Conservation (phyloP, 1,140 invertebrate species). For the Bathynomus jamesi region DNA sequence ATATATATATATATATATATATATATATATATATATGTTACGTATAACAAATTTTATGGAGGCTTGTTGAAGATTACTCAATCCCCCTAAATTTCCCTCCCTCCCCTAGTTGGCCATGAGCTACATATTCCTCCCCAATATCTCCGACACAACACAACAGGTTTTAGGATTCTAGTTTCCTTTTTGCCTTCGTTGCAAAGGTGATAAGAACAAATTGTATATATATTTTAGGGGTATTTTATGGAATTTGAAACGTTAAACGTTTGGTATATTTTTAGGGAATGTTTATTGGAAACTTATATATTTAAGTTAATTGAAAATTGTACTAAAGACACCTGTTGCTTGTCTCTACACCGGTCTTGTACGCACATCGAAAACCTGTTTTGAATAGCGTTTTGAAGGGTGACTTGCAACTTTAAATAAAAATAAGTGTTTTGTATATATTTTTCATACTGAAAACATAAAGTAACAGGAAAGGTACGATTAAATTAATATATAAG, state of each 20-base stretch:
- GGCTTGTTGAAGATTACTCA: background rate
- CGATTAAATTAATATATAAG: background rate
- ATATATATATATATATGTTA: background rate
- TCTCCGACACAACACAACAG: background rate
- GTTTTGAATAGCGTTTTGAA: background rate
- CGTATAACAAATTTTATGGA: background rate
- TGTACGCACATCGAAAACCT: background rate
- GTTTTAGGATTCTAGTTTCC: conserved; percentile 1
- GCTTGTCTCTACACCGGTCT: background rate
- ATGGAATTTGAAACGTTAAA: no score
- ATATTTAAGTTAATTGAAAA: no score
- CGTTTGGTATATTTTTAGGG: no score
- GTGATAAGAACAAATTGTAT: background rate
- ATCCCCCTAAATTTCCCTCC: background rate
- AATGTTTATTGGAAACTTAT: no score
- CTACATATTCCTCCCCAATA: background rate
- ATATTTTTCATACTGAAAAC: background rate
- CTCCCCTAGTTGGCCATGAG: background rate
- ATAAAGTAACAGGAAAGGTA: background rate
- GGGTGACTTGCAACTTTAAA: background rate
- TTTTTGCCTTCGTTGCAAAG: background rate
- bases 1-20: background rate
- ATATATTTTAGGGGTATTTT: background rate
- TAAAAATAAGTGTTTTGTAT: background rate
- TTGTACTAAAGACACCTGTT: background rate